phyloP scores from a whole-genome alignment of 2,113 vertebrate genomes.

The Semicossyphus pulcher region DNA sequence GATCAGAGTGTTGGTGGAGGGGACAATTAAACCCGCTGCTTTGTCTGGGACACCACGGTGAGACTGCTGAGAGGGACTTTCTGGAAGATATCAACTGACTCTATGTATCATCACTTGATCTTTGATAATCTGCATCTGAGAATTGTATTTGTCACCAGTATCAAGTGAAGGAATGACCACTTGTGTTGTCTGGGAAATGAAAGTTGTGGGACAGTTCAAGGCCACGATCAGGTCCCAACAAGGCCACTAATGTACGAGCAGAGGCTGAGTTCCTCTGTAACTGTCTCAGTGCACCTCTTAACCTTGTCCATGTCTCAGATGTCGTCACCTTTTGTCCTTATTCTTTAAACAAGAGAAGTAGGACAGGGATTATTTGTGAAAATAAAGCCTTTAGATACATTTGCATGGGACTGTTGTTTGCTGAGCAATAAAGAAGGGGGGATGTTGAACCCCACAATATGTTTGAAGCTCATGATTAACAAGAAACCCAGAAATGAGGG shows the following conservation, averaged over 20 bases:
- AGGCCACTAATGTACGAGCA: constrained; percentile 16
- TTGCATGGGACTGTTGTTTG: background rate
- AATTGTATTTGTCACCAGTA: constrained; percentile 13
- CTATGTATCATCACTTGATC: constrained; percentile 20
- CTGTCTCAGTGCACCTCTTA: background rate
- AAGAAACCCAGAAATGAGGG: background rate
- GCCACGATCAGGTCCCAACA: constrained; percentile 6
- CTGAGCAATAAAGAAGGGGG: constrained; percentile 17
- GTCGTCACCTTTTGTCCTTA: background rate
- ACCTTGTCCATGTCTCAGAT: background rate
- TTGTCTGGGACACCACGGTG: constrained; percentile 44
- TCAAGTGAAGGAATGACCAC: constrained; percentile 21
- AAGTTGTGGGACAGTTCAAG: constrained; percentile 30
- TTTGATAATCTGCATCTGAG: constrained; percentile 29
- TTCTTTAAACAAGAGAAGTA: background rate
- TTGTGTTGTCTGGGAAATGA: constrained; percentile 37
- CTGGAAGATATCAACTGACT: constrained; percentile 30
- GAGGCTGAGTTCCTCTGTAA: background rate
- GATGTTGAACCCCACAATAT: background rate
- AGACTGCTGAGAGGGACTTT: constrained; percentile 15
- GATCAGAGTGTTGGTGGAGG: constrained; percentile 49
- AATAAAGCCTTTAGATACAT: too few relatives aligned
- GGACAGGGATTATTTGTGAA: background rate
- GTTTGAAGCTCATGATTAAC: background rate
- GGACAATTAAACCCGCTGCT: constrained; percentile 45